phyloP scores from a whole-genome alignment of 2,113 vertebrate species.

The Dromas ardeola region DNA sequence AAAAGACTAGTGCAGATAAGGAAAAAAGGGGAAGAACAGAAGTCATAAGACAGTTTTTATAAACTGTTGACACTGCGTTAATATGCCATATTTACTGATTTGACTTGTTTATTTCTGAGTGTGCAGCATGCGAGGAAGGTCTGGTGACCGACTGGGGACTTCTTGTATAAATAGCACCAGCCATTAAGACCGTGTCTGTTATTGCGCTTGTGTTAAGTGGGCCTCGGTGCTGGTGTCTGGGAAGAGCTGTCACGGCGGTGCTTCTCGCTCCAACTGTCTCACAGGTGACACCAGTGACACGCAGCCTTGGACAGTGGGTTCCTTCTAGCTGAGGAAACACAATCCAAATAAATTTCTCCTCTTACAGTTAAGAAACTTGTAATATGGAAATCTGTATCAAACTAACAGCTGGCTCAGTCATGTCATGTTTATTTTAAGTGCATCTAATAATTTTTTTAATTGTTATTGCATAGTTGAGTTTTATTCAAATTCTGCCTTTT shows the following conservation, averaged over 20 bases:
- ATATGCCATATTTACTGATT: background rate
- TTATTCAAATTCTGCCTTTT: background rate
- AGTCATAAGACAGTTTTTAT: background rate
- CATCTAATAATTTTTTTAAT: background rate
- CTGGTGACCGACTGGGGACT: background rate
- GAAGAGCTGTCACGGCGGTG: background rate
- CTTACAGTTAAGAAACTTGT: background rate
- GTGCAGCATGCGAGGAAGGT: background rate
- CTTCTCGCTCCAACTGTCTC: background rate
- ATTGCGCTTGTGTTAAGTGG: background rate
- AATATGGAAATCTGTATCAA: background rate
- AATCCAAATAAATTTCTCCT: background rate
- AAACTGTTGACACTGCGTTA: background rate
- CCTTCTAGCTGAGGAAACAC: background rate
- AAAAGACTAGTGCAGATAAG: background rate
- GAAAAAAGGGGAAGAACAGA: background rate
- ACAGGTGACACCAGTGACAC: background rate
- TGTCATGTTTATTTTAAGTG: background rate
- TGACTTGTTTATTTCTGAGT: background rate
- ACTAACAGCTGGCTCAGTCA: background rate
- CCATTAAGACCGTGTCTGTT: background rate
- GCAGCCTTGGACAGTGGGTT: background rate
- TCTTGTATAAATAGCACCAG: background rate
- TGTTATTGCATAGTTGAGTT: background rate
- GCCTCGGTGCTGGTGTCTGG: background rate